Evolutionary conservation across 2,797 vertebrate species (phyloP), one percentile per base, ranked within the genome.

Genomic region (Florisuga fusca): DNA sequence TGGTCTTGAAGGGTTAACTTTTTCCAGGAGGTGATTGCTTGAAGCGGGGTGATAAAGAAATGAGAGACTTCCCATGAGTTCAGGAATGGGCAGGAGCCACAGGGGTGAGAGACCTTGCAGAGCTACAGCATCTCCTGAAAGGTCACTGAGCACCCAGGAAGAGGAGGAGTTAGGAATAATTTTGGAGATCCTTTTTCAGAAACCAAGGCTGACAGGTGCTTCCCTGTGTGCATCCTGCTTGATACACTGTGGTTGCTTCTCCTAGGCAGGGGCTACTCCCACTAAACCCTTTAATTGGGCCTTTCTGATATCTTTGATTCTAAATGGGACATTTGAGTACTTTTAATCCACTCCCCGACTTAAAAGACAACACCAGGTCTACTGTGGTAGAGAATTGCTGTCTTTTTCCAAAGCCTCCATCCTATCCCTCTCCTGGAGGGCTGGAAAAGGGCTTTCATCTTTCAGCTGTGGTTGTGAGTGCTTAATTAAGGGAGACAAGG

Each of bases 401-500:
- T n/a, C 31, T 7, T 87, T 54, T 62, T 80, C 33, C 13, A n/a
- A 38, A 57, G 18, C 54, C 13, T 82, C 51, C 19, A 10, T 78
- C n/a, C 68, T 63, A 0, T 26, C 31, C n/a, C 31, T 73, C 9
- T 90, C 36, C 22, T 79, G 34, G 34, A 91, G 55, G 63, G 74
- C 73, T 91, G 74, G 62, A 81, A 89, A 62, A 92, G 75, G 51
- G 64, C 93, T 91, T 95, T 93, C 34, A 4, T 83, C 78, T 87
- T 87, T 89, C 29, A 58, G 11, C 79, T 75, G 33, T 76, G 64
- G 36, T 46, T 93, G 50, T 89, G 64, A 86, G 8, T 91, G 69
- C 48, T 78, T 97, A 94, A 96, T 96, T 96, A 95, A 87, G 89
- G 76, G 54, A 87, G 82, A 91, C 84, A 93, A 92, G 48, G 31